A percentile compares a stretch with the other conserved stretches of the same genome.
These are phyloP conservation scores for Ellobius talpinus DNA, from an alignment of 2,113 vertebrate species.

Conservation along the genomic window DNA sequence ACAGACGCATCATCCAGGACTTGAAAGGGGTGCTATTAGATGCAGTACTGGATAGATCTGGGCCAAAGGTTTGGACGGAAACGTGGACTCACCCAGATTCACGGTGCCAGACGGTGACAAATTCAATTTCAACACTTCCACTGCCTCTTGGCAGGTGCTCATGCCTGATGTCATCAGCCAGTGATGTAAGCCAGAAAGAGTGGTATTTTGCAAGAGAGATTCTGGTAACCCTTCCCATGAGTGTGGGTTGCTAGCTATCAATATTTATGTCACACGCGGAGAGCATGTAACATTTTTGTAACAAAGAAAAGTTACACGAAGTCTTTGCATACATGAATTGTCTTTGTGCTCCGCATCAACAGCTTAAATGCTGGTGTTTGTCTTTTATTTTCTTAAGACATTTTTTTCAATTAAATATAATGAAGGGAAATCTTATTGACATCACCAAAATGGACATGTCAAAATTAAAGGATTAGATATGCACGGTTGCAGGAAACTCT, in stretches of 20 bases:
- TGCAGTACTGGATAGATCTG: background rate
- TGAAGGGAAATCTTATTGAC: slow-evolving; percentile 51
- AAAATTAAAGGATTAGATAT: slow-evolving; percentile 46
- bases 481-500: background rate
- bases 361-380: slow-evolving; percentile 31
- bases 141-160: slow-evolving; percentile 59
- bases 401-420: slow-evolving; percentile 61
- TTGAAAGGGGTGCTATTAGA: slow-evolving; percentile 30
- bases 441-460: slow-evolving; percentile 2
- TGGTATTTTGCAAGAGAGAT: slow-evolving; percentile 70
- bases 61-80: slow-evolving; percentile 45
- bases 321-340: background rate
- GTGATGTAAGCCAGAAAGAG: slow-evolving; percentile 74
- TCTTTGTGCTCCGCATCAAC: slow-evolving; percentile 13
- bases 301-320: slow-evolving; percentile 3
- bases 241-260: slow-evolving; percentile 61
- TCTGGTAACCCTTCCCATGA: slow-evolving; percentile 63
- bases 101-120: slow-evolving; percentile 52
- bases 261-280: slow-evolving; percentile 63
- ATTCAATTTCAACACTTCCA: slow-evolving; percentile 64
- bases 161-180: slow-evolving; percentile 59
- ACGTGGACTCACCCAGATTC: slow-evolving; percentile 47
- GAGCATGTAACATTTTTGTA: slow-evolving; percentile 47
- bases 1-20: background rate
- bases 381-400: slow-evolving; percentile 60